These are phyloP conservation scores for Aplocera efformata DNA, from an alignment of 2,888 invertebrate species.

Conservation along the genomic window DNA sequence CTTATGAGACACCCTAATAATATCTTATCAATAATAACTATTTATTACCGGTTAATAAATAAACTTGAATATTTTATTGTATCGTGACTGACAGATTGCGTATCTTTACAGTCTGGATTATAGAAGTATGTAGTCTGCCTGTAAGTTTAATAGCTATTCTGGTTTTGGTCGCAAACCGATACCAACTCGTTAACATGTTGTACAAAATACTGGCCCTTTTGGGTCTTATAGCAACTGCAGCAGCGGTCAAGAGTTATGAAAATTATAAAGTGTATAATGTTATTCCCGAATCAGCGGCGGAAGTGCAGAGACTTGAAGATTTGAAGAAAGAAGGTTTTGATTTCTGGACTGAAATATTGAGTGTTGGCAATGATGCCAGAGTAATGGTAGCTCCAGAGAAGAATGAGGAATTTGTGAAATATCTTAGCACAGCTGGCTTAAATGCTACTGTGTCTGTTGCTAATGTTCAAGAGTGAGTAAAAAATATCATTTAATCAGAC, in stretches of 20 bases:
- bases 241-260: constrained; percentile 58
- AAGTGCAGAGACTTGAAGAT: constrained; percentile 66
- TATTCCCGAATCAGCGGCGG: constrained; percentile 56
- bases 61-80: background rate
- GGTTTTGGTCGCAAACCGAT: background rate
- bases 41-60: no score
- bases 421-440: constrained; percentile 33
- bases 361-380: constrained; percentile 49
- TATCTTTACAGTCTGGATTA: constrained; percentile 13
- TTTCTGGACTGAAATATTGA: constrained; percentile 51
- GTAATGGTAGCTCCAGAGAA: constrained; percentile 45
- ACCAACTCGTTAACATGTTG: constrained; percentile 13
- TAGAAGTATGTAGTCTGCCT: no score
- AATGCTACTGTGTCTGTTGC: constrained; percentile 33
- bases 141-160: background rate
- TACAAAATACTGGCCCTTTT: constrained; percentile 24
- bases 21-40: no score
- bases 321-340: constrained; percentile 55
- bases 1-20: no score
- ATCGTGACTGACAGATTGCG: background rate
- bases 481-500: no score
- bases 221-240: constrained; percentile 17
- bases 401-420: constrained; percentile 35
- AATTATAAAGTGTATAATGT: constrained; percentile 80
- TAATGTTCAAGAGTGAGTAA: constrained; percentile 50